phyloP scores from a whole-genome alignment of 1,140 invertebrate species.

The Triops cancriformis region DNA sequence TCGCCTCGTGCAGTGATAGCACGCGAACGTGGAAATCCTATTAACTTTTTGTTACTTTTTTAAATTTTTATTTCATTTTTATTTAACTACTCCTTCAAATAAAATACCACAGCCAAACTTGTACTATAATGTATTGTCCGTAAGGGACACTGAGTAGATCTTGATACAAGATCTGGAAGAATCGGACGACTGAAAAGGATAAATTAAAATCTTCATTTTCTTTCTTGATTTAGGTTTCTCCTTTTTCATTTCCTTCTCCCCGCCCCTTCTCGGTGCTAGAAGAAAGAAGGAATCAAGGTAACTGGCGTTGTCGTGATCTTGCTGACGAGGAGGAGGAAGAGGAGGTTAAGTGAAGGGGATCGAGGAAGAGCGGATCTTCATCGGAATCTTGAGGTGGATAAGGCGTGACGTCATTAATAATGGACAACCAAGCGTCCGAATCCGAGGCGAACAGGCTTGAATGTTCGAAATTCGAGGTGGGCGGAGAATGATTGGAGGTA shows the following conservation, averaged over 20 bases:
- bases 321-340: neutral
- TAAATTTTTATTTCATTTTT: neutral
- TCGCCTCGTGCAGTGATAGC: neutral
- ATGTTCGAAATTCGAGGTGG: slow-evolving; percentile 2
- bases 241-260: neutral
- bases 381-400: neutral
- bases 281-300: neutral
- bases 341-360: neutral
- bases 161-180: slow-evolving; percentile 7
- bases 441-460: neutral
- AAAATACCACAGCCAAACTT: neutral
- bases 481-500: neutral
- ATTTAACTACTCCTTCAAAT: neutral
- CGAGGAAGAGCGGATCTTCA: slow-evolving; percentile 4
- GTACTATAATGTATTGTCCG: slow-evolving; percentile 6
- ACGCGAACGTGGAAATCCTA: neutral
- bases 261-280: neutral
- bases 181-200: slow-evolving; percentile 6
- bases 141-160: slow-evolving; percentile 10
- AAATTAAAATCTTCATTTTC: neutral
- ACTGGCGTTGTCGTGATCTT: neutral
- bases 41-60: neutral
- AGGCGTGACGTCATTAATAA: neutral
- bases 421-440: neutral
- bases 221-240: neutral